These are phyloP conservation scores for Steinernema carpocapsae DNA, from an alignment of 2,888 invertebrate genomes.

Conservation along the genomic window DNA sequence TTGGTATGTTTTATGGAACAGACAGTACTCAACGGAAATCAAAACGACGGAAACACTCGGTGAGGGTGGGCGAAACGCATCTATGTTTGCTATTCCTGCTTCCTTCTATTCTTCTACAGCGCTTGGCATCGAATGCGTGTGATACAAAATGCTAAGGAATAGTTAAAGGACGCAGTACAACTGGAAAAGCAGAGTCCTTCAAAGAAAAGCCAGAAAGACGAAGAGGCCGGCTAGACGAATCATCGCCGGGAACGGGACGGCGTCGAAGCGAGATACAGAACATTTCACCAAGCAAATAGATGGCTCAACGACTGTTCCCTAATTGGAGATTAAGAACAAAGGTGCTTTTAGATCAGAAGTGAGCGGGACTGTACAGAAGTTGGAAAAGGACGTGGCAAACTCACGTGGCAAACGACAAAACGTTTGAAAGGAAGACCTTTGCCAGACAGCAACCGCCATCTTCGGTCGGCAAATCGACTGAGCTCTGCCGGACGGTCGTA, in stretches of 20 bases:
- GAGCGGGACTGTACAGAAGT: too few relatives aligned
- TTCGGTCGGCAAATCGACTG: slow-evolving; percentile 51
- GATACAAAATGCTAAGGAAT: not conserved
- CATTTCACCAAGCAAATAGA: slow-evolving; percentile 55
- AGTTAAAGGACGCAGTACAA: not conserved
- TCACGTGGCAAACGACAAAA: slow-evolving; percentile 66
- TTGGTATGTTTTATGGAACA: too few relatives aligned
- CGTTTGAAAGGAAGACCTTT: slow-evolving; percentile 66
- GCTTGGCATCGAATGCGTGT: not conserved
- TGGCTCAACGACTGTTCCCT: not conserved
- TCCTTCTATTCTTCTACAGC: not conserved
- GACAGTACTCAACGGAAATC: not conserved
- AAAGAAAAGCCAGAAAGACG: slow-evolving; percentile 9
- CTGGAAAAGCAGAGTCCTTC: not conserved
- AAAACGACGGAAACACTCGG: not conserved
- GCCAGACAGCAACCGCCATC: slow-evolving; percentile 65
- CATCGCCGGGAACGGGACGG: slow-evolving; percentile 1
- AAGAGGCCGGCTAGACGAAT: not conserved
- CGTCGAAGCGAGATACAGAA: slow-evolving; percentile 39
- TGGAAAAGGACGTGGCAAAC: slow-evolving; percentile 39
- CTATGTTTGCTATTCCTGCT: not conserved
- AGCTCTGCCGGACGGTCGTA: slow-evolving; percentile 44
- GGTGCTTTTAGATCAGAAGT: too few relatives aligned
- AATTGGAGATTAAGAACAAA: too few relatives aligned
- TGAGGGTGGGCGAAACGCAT: not conserved